Percentiles rank a stretch among this genome's conserved stretches.
phyloP scores from a whole-genome alignment of 2,113 vertebrate species.

The Chunga burmeisteri region DNA sequence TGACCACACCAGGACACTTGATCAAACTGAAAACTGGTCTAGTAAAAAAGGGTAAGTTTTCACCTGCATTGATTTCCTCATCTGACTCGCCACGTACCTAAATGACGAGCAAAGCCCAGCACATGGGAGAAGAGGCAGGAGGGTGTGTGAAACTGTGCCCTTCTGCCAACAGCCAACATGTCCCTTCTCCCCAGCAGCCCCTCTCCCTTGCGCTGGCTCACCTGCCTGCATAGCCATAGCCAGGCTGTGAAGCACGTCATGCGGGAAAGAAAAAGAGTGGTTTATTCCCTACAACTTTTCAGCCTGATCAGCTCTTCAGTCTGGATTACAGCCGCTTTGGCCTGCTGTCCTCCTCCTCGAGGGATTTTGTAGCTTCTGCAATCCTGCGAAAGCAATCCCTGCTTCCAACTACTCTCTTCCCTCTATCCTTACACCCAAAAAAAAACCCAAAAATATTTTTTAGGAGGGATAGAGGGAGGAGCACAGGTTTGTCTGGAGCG shows the following conservation, averaged over 20 bases:
- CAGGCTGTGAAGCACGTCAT: neutral
- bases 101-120: neutral
- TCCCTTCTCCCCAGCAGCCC: neutral
- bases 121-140: neutral
- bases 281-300: neutral
- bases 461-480: neutral
- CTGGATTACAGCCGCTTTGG: neutral
- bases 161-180: neutral
- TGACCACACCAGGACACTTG: neutral
- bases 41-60: neutral
- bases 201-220: neutral
- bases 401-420: neutral
- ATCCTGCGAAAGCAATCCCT: neutral
- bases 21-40: neutral
- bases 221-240: accelerated
- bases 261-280: accelerated
- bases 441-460: neutral
- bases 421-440: neutral
- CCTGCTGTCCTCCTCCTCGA: neutral
- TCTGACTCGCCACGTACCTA: neutral
- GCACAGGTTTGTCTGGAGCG: neutral
- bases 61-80: neutral
- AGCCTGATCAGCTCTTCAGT: neutral
- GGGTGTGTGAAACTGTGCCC: neutral
- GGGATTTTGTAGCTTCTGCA: neutral